These are phyloP conservation scores for Thymallus thymallus DNA, from an alignment of 2,113 vertebrate species.

Conservation along the genomic window DNA sequence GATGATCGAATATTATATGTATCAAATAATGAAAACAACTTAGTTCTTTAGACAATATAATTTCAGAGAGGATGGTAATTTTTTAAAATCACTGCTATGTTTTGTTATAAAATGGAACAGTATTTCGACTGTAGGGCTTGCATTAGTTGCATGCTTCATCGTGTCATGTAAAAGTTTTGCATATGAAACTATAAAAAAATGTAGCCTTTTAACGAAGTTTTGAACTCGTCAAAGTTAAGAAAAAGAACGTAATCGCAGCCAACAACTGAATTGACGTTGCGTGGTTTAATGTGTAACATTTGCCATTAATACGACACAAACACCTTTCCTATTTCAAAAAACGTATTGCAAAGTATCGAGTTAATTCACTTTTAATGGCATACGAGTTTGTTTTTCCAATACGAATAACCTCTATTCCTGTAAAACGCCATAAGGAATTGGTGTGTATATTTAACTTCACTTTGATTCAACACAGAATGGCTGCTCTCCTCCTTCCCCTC, in stretches of 20 bases:
- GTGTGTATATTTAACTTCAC: neutral
- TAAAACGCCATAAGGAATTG: conserved; percentile 1
- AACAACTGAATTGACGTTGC: too few species aligned
- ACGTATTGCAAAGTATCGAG: too few species aligned
- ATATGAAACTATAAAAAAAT: neutral
- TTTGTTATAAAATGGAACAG: neutral
- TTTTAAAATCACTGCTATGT: neutral
- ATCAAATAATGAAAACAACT: neutral
- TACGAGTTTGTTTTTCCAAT: too few species aligned
- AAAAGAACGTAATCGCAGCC: too few species aligned
- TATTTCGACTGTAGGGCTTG: too few species aligned
- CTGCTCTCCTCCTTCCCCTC: conserved; percentile 17
- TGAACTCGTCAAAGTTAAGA: neutral
- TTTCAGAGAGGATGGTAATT: neutral
- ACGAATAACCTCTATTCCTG: neutral
- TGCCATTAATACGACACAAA: too few species aligned
- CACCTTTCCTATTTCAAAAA: too few species aligned
- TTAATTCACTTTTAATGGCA: too few species aligned
- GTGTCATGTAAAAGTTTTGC: too few species aligned
- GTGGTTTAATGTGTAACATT: too few species aligned
- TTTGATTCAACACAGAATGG: conserved; percentile 39
- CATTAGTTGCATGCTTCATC: too few species aligned
- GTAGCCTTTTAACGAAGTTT: conserved; percentile 3
- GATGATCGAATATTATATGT: neutral
- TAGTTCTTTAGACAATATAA: neutral